Evolutionary conservation across 1,140 invertebrate species (phyloP), one percentile per base, ranked within the genome.

Genomic region (Euschistus heros): DNA sequence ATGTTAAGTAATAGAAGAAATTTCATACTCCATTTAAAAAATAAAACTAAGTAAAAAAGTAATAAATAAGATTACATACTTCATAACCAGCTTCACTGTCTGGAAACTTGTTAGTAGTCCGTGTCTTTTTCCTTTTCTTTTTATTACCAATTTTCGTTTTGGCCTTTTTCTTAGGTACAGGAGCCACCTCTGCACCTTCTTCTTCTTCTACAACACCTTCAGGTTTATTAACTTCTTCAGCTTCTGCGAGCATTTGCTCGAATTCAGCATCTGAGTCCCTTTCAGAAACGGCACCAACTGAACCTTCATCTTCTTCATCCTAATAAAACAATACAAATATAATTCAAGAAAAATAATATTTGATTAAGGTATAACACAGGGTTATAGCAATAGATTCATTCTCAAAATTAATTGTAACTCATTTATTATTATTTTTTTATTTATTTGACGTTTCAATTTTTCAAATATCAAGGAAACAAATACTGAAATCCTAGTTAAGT

Each of bases 101-200:
- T 0, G 89, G 88, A 70, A 90, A 90, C 71, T 89, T 90, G 26
- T 84, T 87, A 0, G 86, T 91, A 0, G 87, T 89, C 76, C 92
- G 91, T 18, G 88, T 82, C 74, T 92, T 92, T 81, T 94, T 94
- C 77, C 91, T 92, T 75, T 91, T 94, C 68, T 84, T 85, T 77
- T 92, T 93, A 72, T 88, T 91, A 7, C 91, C 91, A 70, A 93
- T 90, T 79, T 95, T 95, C 46, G 89, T 92, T 75, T 94, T 94
- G 24, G 91, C 89, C 78, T 94, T 94, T 72, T 83, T 84, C 55
- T 82, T 82, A 7, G 85, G 82, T 22, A 79, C 77, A 0, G 82
- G 82, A 71, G 81, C 77, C 57, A 79, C 78, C 64, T 70, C 68
- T 67, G 71, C 71, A 5, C 77, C 71, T 69, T 82, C 76, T 14